Evolutionary conservation across 2,797 vertebrate species (phyloP).

Genomic region (Meriones psammophilus): DNA sequence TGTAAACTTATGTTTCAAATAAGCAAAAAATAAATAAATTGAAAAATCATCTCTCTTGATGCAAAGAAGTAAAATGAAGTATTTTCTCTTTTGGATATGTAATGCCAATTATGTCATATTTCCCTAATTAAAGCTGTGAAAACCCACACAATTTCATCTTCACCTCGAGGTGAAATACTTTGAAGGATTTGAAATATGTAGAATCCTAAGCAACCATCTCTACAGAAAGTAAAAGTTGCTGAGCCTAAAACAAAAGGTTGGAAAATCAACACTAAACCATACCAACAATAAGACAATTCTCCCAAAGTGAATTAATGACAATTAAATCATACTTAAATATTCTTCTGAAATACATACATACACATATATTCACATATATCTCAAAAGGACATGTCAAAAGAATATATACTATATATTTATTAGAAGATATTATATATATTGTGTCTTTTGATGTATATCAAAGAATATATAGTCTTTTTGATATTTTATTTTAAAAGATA

Average conservation of each 20-base stretch:
- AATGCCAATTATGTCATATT: background rate
- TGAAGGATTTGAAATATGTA: background rate
- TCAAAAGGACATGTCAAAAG: background rate
- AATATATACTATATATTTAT: background rate
- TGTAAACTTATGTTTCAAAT: conserved; percentile 21
- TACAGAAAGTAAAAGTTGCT: background rate
- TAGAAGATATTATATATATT: background rate
- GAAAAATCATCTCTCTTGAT: conserved; percentile 23
- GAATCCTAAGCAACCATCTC: conserved; percentile 19
- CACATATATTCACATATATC: background rate
- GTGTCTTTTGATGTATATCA: background rate
- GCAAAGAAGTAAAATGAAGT: background rate
- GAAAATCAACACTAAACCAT: background rate
- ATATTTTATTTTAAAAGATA: background rate
- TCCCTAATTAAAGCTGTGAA: background rate
- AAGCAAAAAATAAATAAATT: background rate
- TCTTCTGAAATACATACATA: background rate
- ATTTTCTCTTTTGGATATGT: background rate
- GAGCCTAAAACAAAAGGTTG: conserved; percentile 11
- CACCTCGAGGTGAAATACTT: background rate
- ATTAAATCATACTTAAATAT: conserved; percentile 9
- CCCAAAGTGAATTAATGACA: background rate
- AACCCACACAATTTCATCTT: conserved; percentile 19
- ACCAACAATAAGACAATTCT: background rate
- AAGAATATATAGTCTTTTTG: too few relatives aligned